Evolutionary conservation across 1,140 invertebrate species (phyloP), one percentile per base, ranked within the genome.

Genomic region (Plodia interpunctella): DNA sequence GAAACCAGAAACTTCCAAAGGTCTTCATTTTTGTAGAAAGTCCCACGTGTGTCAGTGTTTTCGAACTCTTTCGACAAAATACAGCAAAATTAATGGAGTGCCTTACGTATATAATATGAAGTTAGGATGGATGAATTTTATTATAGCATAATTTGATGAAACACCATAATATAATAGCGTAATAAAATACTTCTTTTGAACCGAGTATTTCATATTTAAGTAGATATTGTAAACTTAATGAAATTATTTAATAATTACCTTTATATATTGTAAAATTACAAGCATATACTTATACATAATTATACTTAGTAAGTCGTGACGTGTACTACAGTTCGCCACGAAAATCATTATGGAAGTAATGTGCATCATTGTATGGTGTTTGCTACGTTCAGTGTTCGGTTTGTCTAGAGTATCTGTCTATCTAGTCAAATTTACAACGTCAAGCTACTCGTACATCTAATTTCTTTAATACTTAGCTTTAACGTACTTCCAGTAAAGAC

Each of bases 91-190:
- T 81, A 83, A 80, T 78, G 84, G 87, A 89, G 87, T 89, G 87
- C 87, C 87, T 89, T 89, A 89, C 83, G 78, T 89, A 89, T 81
- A 81, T 85, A 87, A 79, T 87, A 88, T 83, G 68, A 84, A 81
- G 78, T 79, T 89, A 89, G 84, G 76, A 76, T 77, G 78, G 71
- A 87, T 82, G 78, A 86, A 79, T 85, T 83, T 87, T 89, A 87
- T 87, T 86, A 75, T 87, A 89, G 84, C 80, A 83, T 89, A 87
- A 89, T 85, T 87, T 79, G 75, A 85, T 67, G 78, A 83, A 81
- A 89, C 84, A 89, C 83, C 87, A 89, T 80, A 82, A 79, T 80
- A 83, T 84, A 78, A 83, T 87, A 88, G 83, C 62, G 69, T 80
- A 81, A 78, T 83, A 65, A 80, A 83, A 15, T 44, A 80, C 74